These are phyloP conservation scores for Cetoscarus ocellatus DNA, from an alignment of 2,797 vertebrate genomes.

Conservation along the genomic window DNA sequence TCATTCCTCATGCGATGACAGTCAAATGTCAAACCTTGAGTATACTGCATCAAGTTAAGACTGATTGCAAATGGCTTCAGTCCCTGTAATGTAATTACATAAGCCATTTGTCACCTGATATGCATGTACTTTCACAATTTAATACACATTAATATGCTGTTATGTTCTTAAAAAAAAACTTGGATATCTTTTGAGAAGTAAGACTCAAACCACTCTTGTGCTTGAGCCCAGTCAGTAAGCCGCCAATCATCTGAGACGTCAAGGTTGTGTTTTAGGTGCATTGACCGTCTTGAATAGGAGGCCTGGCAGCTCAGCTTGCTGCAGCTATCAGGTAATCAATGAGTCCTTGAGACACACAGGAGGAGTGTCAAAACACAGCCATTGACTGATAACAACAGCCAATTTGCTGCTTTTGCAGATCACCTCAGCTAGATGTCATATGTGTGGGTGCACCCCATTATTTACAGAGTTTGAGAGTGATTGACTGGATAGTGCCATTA, in stretches of 20 bases:
- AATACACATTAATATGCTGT: constrained; percentile 5
- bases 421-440: constrained; percentile 67
- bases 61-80: constrained; percentile 27
- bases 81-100: constrained; percentile 17
- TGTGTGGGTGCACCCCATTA: constrained; percentile 66
- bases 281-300: constrained; percentile 70
- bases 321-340: constrained; percentile 79
- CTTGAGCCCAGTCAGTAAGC: constrained; percentile 29
- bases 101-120: constrained; percentile 20
- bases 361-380: constrained; percentile 79
- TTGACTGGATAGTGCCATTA: constrained; percentile 67
- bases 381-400: constrained; percentile 76
- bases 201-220: constrained; percentile 3
- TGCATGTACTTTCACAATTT: constrained; percentile 10
- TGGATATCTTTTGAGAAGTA: background rate
- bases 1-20: constrained; percentile 18
- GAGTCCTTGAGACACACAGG: constrained; percentile 77
- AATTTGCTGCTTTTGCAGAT: constrained; percentile 75
- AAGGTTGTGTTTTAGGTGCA: constrained; percentile 71
- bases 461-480: constrained; percentile 66
- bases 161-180: background rate
- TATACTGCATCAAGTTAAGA: constrained; percentile 18
- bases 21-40: constrained; percentile 19
- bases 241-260: constrained; percentile 33
- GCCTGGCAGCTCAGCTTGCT: constrained; percentile 67